A percentile compares a stretch with the other conserved stretches of the same genome.
These are phyloP conservation scores for Tragelaphus strepsiceros DNA, from an alignment of 2,113 vertebrate species.

Conservation along the genomic window DNA sequence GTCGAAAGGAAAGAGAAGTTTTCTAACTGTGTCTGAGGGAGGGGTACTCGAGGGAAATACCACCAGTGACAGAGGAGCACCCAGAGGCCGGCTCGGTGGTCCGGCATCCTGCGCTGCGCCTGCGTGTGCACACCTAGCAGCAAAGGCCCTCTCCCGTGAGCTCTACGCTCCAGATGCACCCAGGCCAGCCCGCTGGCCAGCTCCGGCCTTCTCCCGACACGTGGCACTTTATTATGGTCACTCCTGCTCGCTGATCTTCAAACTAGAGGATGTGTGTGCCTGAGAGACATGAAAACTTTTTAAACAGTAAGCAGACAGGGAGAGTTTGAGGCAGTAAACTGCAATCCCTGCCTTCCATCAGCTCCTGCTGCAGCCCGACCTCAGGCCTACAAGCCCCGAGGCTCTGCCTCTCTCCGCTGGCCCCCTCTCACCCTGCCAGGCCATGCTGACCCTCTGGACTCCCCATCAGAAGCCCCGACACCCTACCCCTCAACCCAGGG, in stretches of 20 bases:
- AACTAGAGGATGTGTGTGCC: not conserved
- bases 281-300: not conserved
- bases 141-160: not conserved
- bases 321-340: not conserved
- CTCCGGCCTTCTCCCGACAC: no score
- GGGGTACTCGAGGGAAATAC: no score
- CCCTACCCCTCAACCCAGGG: no score
- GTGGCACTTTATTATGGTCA: not conserved
- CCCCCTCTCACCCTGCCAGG: not conserved
- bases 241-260: not conserved
- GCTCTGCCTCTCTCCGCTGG: rapidly evolving
- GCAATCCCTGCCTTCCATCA: no score
- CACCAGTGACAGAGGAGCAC: not conserved
- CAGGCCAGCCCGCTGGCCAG: rapidly evolving
- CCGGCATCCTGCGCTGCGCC: rapidly evolving
- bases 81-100: not conserved
- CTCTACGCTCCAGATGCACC: not conserved
- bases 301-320: not conserved
- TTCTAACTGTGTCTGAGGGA: no score
- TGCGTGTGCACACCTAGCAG: not conserved
- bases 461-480: no score
- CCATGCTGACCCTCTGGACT: rapidly evolving
- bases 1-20: not conserved
- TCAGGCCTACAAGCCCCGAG: not conserved
- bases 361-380: not conserved